A percentile compares a stretch with the other conserved stretches of the same genome.
phyloP scores from a whole-genome alignment of 2,888 invertebrate species.

The Helobdella robusta region DNA sequence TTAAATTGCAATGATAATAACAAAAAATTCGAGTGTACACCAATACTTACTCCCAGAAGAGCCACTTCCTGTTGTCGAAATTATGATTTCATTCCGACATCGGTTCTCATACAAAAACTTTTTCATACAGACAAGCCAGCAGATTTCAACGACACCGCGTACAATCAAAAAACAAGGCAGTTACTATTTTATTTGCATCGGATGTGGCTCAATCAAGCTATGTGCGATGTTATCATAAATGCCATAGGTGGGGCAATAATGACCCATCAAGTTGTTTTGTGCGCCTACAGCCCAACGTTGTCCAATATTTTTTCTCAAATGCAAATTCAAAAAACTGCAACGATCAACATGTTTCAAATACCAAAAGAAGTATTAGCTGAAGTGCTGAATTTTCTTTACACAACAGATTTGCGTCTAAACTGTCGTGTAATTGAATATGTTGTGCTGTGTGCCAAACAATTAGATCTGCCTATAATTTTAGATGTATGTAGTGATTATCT shows the following conservation, averaged over 20 bases:
- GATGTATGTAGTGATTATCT: constrained; percentile 10
- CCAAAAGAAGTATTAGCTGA: not conserved
- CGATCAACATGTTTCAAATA: constrained; percentile 1
- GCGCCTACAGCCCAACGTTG: constrained; percentile 26
- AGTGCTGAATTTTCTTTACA: constrained; percentile 18
- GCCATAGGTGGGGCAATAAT: constrained; percentile 20
- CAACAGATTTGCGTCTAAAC: constrained; percentile 11
- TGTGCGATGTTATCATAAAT: constrained; percentile 23
- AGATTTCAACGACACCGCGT: no score
- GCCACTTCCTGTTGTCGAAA: no score
- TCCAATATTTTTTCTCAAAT: constrained; percentile 7
- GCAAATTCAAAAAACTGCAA: not conserved
- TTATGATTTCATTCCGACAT: no score
- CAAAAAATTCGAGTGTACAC: no score
- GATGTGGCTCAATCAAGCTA: constrained; percentile 26
- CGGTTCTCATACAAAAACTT: no score
- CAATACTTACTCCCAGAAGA: no score
- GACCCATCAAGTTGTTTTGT: constrained; percentile 22
- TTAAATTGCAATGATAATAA: no score
- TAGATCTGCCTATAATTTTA: constrained; percentile 7
- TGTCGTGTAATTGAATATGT: constrained; percentile 1
- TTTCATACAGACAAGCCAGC: no score
- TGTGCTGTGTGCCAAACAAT: constrained; percentile 8
- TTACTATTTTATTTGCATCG: constrained; percentile 19
- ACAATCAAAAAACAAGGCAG: no score